Percentiles rank a stretch among this genome's conserved stretches.
Evolutionary conservation across 2,888 invertebrate species (phyloP).

Genomic region (Melitaea athalia): DNA sequence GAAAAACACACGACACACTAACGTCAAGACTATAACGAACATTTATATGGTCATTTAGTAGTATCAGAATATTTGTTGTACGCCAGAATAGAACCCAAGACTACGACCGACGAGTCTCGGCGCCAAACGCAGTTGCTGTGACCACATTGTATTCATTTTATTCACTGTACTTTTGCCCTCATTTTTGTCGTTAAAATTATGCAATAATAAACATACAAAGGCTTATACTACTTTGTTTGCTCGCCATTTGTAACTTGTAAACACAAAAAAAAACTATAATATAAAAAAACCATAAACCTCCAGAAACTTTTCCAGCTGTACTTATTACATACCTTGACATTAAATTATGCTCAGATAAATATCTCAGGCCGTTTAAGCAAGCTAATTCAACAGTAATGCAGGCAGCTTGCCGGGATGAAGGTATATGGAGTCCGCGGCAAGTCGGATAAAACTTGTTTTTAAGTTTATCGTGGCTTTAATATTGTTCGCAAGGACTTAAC

Average conservation of each 20-base stretch:
- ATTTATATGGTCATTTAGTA: no score
- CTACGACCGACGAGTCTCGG: no score
- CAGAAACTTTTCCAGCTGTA: background rate
- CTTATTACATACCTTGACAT: conserved; percentile 2
- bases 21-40: no score
- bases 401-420: conserved; percentile 60
- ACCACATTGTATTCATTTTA: no score
- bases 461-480: conserved; percentile 79
- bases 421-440: conserved; percentile 65
- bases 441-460: conserved; percentile 79
- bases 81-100: no score
- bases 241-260: background rate
- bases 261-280: background rate
- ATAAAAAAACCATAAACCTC: background rate
- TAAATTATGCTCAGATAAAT: conserved; percentile 1
- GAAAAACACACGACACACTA: no score
- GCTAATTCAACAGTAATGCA: conserved; percentile 70
- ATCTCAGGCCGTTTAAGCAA: conserved; percentile 51
- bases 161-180: no score
- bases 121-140: no score
- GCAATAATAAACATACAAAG: background rate
- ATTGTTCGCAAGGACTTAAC: conserved; percentile 76
- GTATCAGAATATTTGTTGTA: no score
- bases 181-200: no score
- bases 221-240: background rate